Percentiles rank a stretch among this genome's conserved stretches.
Evolutionary conservation across 1,140 invertebrate species (phyloP).

Genomic region (Neoseiulus cucumeris): DNA sequence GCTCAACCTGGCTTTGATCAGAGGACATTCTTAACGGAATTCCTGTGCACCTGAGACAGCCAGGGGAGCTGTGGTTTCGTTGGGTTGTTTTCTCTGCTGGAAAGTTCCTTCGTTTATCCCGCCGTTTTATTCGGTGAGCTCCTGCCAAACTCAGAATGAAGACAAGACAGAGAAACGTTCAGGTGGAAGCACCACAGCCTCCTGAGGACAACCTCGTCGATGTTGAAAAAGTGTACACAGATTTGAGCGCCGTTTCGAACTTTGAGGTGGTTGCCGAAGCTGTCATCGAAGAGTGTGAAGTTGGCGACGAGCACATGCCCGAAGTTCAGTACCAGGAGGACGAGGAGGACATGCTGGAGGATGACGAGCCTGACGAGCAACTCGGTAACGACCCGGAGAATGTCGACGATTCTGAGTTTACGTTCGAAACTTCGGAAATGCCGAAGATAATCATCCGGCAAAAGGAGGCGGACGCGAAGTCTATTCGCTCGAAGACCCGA

Average conservation of each 20-base stretch:
- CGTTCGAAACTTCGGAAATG: neutral
- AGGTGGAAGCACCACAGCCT: no score
- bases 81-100: no score
- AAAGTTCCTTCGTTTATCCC: no score
- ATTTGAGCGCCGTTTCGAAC: slow-evolving; percentile 6
- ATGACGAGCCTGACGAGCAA: neutral
- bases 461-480: neutral
- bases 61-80: no score
- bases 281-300: no score
- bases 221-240: neutral
- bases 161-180: no score
- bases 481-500: neutral
- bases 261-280: neutral
- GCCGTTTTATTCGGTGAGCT: no score
- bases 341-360: slow-evolving; percentile 2
- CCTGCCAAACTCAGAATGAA: no score
- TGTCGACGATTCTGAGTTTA: neutral
- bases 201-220: neutral
- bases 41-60: no score
- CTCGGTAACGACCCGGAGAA: neutral
- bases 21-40: no score
- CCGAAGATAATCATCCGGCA: neutral
- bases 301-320: neutral
- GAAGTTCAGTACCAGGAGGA: slow-evolving; percentile 6
- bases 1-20: no score